These are phyloP conservation scores for Euplagia quadripunctaria DNA, from an alignment of 2,888 invertebrate species.

Conservation along the genomic window DNA sequence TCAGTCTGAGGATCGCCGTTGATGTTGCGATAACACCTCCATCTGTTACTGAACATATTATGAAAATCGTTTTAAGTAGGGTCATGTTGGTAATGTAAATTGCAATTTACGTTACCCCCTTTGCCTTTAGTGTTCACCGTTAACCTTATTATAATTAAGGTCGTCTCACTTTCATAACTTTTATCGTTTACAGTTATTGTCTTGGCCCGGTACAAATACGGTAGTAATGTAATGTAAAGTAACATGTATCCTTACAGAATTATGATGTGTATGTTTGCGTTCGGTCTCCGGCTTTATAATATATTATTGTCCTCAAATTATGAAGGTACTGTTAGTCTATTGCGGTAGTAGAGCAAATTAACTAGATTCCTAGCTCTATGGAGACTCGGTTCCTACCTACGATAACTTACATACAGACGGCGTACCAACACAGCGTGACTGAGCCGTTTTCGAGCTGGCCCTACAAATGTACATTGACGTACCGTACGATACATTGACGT, in stretches of 20 bases:
- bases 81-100: conserved; percentile 21
- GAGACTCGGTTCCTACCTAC: conserved; percentile 41
- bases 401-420: conserved; percentile 62
- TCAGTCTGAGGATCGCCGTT: conserved; percentile 37
- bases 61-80: conserved; percentile 22
- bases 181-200: conserved; percentile 19
- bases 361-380: conserved; percentile 54
- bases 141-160: conserved; percentile 39
- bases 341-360: neutral
- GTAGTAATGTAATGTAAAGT: neutral
- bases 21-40: conserved; percentile 34
- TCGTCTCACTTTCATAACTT: conserved; percentile 34
- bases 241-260: conserved; percentile 1
- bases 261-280: neutral
- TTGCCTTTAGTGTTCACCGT: conserved; percentile 33
- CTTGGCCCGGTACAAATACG: conserved; percentile 3
- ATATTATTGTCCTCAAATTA: neutral
- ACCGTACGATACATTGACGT: conserved; percentile 59
- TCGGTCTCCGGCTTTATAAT: neutral
- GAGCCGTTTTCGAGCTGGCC: conserved; percentile 58
- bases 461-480: conserved; percentile 69
- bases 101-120: conserved; percentile 21
- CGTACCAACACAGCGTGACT: conserved; percentile 65
- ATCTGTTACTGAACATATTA: conserved; percentile 34
- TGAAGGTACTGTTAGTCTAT: neutral